Evolutionary conservation across 2,797 vertebrate genomes (phyloP), one percentile per base, ranked within the genome.

Genomic region (Chelon labrosus): DNA sequence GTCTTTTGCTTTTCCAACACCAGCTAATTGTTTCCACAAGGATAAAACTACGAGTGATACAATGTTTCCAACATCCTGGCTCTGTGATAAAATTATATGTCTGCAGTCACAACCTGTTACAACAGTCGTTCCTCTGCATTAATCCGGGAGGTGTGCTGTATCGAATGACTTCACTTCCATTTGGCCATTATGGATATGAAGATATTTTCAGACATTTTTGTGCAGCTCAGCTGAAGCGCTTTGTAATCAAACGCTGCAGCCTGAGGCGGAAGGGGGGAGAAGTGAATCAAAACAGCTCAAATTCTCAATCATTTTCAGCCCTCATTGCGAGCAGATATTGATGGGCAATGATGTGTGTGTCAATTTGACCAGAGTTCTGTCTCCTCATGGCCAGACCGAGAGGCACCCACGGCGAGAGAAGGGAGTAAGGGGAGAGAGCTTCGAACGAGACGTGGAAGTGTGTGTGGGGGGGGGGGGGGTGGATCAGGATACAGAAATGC

Each of bases 301-400:
- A 70, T 83, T 88, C 82, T 88, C 80, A 85, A 89, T 91, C 76
- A 90, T 89, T 89, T 86, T 44, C 79, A 85, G 82, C 80, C 79
- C 71, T 89, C 82, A 81, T 80, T 84, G 65, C 84, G 76, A 81
- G 73, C 41, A 68, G 59, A 84, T 89, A 90, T 90, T 89, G 86
- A 91, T 87, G 75, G 79, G 80, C 71, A 87, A 88, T 80, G 74
- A 89, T 90, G 79, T 85, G 74, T 82, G 70, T 70, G 83, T 88
- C 75, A 80, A 80, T 90, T 86, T 79, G 75, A 82, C 68, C 70
- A 22, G 59, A 74, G 75, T 66, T 76, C 63, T 38, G 56, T 83
- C 77, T 90, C 73, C 79, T 76, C 5, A 22, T 67, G 51, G 74
- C 79, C 80, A 88, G 83, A 89, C 85, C 39, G 11, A 54, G 79